Evolutionary conservation across 1,140 invertebrate genomes (phyloP), one percentile per base, ranked within the genome.

Genomic region (Magallana ariakensis): DNA sequence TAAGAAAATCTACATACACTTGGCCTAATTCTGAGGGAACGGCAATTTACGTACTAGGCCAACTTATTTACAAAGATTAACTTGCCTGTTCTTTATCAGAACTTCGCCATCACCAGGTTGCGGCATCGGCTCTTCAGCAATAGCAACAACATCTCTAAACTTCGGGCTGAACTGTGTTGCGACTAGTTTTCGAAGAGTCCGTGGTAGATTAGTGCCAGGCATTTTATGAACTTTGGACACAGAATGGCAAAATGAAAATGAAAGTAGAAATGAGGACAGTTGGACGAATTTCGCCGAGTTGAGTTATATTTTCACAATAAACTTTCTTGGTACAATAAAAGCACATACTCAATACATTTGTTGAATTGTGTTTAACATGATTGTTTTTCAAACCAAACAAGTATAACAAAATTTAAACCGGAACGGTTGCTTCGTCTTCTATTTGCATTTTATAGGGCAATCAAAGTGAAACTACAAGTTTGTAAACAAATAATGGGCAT

Each of bases 31-130:
- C 33, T 46, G 33, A 46, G 5, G 33, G 33, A 46, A 2, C 33
- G 33, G 33, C n/a, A n/a, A n/a, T n/a, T n/a, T n/a, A n/a, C n/a
- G n/a, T n/a, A n/a, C n/a, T n/a, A n/a, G n/a, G n/a, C n/a, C n/a
- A n/a, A n/a, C n/a, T n/a, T 13, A 33, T 19, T 9, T 54, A 53
- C n/a, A 15, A 9, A 9, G 7, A 83, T 13, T 5, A 26, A 82
- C 62, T 54, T 86, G 92, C 91, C 89, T 92, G 83, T 92, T 93
- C 86, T 90, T 91, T 11, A 93, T 87, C 1, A 92, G 86, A 70
- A 92, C 87, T 62, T 93, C 91, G 11, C 88, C 89, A 53, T 88
- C 82, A 2, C 89, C 90, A 56, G 90, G 91, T 7, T 80, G 60
- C 57, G 91, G 91, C 16, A 91, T 87, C 11, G 88, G 88, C 33